Evolutionary conservation across 2,113 vertebrate genomes (phyloP), one percentile per base, ranked within the genome.

Genomic region (Nothocercus julius): DNA sequence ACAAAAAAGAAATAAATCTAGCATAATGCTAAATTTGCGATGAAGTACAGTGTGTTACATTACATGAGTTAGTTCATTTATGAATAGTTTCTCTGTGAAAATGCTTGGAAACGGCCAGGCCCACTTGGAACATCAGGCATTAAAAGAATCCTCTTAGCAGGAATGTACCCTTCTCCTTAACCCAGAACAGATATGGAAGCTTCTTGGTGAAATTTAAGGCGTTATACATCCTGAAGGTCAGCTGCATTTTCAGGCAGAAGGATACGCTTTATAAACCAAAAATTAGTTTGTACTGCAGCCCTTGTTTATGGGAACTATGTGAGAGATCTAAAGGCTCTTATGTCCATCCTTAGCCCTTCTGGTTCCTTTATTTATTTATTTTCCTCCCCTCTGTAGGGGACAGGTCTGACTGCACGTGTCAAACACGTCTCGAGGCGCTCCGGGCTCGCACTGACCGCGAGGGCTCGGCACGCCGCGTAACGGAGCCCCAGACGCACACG

Each of bases 21-120:
- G 62, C 36, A 81, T 61, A 82, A 95, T 81, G 51, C 36, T 90
- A 81, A 89, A 95, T 94, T 80, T 93, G 56, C 84, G 81, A 27
- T 38, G 63, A 88, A 91, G 69, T 63, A 67, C 28, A 74, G 34
- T 68, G n/a, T 30, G 24, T 68, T 87, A 91, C 27, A 47, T 74
- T 75, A 87, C 36, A 47, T 53, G 38, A 67, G 14, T 66, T 83
- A 80, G 15, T n/a, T 66, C 51, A n/a, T 70, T 72, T 69, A 74
- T 54, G 56, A 47, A 47, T 62, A 91, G 17, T 70, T 89, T 81
- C 47, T 70, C 77, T 47, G 77, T 20, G 1, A 77, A 36, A 25
- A 40, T 11, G 11, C 76, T 79, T 78, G 72, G n/a, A 90, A 18
- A 72, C 9, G 4, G 25, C 3, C n/a, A 84, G 20, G 58, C 25